Evolutionary conservation across 2,113 vertebrate species (phyloP).

Genomic region (Leptocoma aspasia): DNA sequence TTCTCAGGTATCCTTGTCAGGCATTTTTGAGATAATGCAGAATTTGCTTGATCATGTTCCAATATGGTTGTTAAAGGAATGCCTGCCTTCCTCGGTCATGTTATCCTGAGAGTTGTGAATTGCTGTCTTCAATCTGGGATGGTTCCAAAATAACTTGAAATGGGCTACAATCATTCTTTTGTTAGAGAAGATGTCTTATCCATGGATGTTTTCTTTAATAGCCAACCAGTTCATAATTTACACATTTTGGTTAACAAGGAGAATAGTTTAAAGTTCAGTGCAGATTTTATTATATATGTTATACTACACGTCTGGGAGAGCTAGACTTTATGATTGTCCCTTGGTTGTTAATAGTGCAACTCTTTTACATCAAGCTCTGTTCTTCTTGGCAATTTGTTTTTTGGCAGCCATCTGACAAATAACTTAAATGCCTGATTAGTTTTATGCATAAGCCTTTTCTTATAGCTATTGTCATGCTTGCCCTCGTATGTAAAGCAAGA

Average conservation of each 20-base stretch:
- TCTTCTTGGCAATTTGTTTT: not conserved
- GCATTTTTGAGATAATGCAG: conserved; percentile 19
- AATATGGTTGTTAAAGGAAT: conserved; percentile 27
- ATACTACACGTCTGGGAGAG: not conserved
- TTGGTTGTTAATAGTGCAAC: not conserved
- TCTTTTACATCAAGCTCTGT: not conserved
- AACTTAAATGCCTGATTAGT: not conserved
- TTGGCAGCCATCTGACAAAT: not conserved
- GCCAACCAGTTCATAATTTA: conserved; percentile 30
- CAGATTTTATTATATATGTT: not conserved
- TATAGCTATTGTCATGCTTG: not conserved
- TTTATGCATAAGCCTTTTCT: not conserved
- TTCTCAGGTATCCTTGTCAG: conserved; percentile 31
- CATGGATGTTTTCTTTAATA: conserved; percentile 28
- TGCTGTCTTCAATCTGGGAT: conserved; percentile 8
- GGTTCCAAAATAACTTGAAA: conserved; percentile 49
- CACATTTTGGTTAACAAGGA: conserved; percentile 17
- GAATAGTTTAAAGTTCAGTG: conserved; percentile 15
- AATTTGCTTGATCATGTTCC: conserved; percentile 48
- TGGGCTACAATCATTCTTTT: conserved; percentile 45
- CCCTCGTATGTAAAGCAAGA: not conserved
- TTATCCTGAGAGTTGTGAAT: conserved; percentile 17
- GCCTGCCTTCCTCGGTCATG: not conserved
- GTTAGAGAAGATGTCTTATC: conserved; percentile 19
- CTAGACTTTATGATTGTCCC: not conserved